phyloP scores from a whole-genome alignment of 2,113 vertebrate genomes.

The Malurus alboscapulatus region DNA sequence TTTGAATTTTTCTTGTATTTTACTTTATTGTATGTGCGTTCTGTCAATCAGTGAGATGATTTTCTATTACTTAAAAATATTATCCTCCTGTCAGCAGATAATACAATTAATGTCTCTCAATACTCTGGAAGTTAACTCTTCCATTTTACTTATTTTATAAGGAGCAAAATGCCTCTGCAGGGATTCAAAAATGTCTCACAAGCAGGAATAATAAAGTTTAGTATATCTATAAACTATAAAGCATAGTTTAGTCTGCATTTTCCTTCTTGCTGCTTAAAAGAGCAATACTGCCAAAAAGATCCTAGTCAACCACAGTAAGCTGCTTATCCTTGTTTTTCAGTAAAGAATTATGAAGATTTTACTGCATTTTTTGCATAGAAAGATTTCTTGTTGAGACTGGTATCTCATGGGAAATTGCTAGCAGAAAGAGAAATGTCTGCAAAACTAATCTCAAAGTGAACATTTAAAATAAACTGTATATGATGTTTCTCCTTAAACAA shows the following conservation, averaged over 20 bases:
- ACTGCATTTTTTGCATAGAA: background rate
- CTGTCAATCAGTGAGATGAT: background rate
- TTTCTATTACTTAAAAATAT: slow-evolving; percentile 1
- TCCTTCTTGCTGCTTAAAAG: background rate
- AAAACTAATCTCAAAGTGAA: background rate
- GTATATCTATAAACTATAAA: too few relatives aligned
- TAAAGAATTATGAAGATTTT: background rate
- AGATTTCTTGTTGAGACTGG: background rate
- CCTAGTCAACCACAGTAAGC: background rate
- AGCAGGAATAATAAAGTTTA: background rate
- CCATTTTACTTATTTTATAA: background rate
- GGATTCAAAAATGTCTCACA: slow-evolving; percentile 1
- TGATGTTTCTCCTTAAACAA: background rate
- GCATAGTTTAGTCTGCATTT: background rate
- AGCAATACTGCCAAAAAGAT: background rate
- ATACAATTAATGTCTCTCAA: background rate
- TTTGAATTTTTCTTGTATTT: background rate
- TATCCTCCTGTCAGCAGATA: background rate
- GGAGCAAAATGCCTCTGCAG: background rate
- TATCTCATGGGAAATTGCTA: background rate
- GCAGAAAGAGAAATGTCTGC: background rate
- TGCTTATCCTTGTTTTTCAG: background rate
- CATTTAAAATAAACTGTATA: background rate
- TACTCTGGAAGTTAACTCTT: background rate
- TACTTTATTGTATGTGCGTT: background rate